Percentiles rank a stretch among this genome's conserved stretches.
These are phyloP conservation scores for Sinhomidia bicolor DNA, from an alignment of 2,888 invertebrate genomes.

Conservation along the genomic window DNA sequence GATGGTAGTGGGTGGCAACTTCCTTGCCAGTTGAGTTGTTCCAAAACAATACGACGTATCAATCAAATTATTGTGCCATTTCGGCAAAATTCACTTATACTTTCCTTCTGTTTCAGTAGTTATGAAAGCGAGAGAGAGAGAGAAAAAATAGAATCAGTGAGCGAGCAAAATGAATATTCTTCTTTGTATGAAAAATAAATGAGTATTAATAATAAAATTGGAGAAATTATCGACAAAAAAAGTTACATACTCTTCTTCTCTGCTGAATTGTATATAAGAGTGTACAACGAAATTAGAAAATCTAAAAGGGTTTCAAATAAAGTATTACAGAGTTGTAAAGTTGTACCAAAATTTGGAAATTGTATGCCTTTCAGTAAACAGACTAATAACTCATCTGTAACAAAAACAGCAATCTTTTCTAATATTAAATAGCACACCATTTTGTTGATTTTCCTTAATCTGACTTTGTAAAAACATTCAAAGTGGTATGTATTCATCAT, in stretches of 20 bases:
- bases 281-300: neutral
- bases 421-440: too few relatives aligned
- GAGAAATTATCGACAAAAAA: neutral
- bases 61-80: conserved; percentile 60
- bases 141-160: neutral
- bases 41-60: conserved; percentile 63
- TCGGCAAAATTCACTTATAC: conserved; percentile 18
- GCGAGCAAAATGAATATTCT: too few relatives aligned
- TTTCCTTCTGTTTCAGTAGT: neutral
- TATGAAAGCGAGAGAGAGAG: neutral
- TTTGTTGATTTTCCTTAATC: too few relatives aligned
- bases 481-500: too few relatives aligned
- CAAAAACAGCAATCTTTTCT: neutral
- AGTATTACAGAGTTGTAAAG: too few relatives aligned
- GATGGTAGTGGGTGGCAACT: conserved; percentile 47
- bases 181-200: conserved; percentile 8
- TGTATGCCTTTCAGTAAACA: too few relatives aligned
- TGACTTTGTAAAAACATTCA: too few relatives aligned
- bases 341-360: too few relatives aligned
- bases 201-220: neutral
- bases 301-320: neutral
- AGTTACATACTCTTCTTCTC: neutral
- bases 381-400: neutral
- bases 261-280: too few relatives aligned
- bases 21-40: conserved; percentile 62